These are phyloP conservation scores for Carterocephalus palaemon DNA, from an alignment of 2,888 invertebrate genomes.

Conservation along the genomic window DNA sequence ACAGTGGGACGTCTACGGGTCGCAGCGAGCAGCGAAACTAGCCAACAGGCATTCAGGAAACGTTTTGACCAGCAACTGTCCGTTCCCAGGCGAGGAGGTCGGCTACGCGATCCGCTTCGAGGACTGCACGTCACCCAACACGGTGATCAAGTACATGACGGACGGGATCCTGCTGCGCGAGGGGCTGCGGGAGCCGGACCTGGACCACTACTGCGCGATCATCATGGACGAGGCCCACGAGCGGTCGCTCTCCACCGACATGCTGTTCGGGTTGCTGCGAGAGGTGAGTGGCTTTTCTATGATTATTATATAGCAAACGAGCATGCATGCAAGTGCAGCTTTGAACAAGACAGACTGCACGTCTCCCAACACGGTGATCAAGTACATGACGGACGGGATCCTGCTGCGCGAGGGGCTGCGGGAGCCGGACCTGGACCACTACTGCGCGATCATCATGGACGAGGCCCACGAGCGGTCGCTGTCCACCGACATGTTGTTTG, in stretches of 20 bases:
- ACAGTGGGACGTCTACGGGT: too few species aligned
- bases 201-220: constrained; percentile 97
- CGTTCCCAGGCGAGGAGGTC: constrained; percentile 88
- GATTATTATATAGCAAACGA: too few species aligned
- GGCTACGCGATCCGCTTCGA: constrained; percentile 99
- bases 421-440: constrained; percentile 97
- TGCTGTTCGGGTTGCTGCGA: constrained; percentile 95
- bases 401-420: constrained; percentile 95
- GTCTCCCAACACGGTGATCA: constrained; percentile 93
- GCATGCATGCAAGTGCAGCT: too few species aligned
- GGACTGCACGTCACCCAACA: constrained; percentile 97
- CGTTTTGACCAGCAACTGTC: too few species aligned
- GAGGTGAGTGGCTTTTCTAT: constrained; percentile 82
- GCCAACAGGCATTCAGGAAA: too few species aligned
- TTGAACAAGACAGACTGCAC: too few species aligned
- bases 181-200: constrained; percentile 95
- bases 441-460: constrained; percentile 99
- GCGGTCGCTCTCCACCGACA: constrained; percentile 97
- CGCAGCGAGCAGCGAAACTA: too few species aligned
- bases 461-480: constrained; percentile 99
- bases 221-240: constrained; percentile 99
- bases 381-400: constrained; percentile 99
- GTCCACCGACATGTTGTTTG: constrained; percentile 98
- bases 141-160: constrained; percentile 99
- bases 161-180: constrained; percentile 98